Percentiles rank a stretch among this genome's conserved stretches.
Evolutionary conservation across 2,113 vertebrate species (phyloP).

Genomic region (Leptocoma aspasia): DNA sequence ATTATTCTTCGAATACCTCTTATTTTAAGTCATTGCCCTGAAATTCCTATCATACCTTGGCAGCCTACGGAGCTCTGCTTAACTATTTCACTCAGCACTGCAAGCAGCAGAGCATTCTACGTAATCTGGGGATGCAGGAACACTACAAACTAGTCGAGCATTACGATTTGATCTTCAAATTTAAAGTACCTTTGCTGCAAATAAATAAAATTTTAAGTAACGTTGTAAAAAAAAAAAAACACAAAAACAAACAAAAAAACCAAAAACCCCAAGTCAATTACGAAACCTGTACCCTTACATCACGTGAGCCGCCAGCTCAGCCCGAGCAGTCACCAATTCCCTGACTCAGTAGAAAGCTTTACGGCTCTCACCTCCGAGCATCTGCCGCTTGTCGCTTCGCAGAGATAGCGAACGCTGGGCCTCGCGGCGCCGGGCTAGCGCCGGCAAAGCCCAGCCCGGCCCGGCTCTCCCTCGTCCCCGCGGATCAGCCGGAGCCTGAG

Average conservation of each 20-base stretch:
- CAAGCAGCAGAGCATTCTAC: neutral
- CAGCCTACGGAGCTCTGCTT: neutral
- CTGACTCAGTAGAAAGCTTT: neutral
- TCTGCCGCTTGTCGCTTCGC: neutral
- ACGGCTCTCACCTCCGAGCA: neutral
- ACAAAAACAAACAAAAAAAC: too few species aligned
- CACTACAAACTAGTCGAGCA: neutral
- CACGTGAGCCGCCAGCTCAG: neutral
- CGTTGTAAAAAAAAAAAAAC: neutral
- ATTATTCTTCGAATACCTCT: neutral
- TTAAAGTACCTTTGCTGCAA: neutral
- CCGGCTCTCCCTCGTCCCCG: neutral
- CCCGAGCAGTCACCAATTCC: neutral
- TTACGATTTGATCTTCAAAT: neutral
- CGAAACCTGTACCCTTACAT: neutral
- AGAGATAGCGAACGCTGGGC: neutral
- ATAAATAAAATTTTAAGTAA: neutral
- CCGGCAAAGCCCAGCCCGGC: neutral
- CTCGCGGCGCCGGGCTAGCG: neutral
- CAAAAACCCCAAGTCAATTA: neutral
- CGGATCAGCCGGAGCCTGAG: neutral
- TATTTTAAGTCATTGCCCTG: neutral
- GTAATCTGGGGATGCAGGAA: neutral
- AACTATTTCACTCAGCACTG: neutral
- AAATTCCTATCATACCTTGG: slow-evolving; percentile 7